phyloP scores from a whole-genome alignment of 1,140 invertebrate genomes.

The Megathymus violae region DNA sequence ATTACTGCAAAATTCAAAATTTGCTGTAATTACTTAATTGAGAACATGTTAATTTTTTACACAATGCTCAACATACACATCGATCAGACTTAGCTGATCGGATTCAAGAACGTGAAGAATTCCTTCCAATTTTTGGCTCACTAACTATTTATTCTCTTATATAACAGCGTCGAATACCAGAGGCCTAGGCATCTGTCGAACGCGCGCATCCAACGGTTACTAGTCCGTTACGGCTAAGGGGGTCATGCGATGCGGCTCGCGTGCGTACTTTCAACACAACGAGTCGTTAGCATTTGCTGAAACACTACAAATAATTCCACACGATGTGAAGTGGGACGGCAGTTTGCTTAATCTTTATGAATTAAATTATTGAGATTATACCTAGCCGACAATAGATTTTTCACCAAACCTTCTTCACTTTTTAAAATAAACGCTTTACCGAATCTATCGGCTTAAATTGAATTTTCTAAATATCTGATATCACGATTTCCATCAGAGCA shows the following conservation, averaged over 20 bases:
- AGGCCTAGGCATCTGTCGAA: slow-evolving; percentile 50
- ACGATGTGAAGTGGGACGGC: slow-evolving; percentile 25
- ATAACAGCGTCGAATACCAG: slow-evolving; percentile 53
- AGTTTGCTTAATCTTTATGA: slow-evolving; percentile 21
- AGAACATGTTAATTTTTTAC: too few relatives aligned
- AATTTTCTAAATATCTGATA: too few relatives aligned
- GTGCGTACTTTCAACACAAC: slow-evolving; percentile 70
- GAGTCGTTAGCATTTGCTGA: slow-evolving; percentile 57
- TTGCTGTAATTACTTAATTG: too few relatives aligned
- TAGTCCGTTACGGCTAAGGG: slow-evolving; percentile 72
- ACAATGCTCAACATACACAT: too few relatives aligned
- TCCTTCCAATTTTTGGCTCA: neutral
- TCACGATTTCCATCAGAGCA: too few relatives aligned
- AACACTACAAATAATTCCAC: slow-evolving; percentile 48
- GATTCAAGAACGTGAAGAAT: too few relatives aligned
- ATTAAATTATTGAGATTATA: too few relatives aligned
- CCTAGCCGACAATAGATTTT: too few relatives aligned
- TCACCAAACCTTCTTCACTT: slow-evolving; percentile 8
- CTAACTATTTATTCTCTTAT: slow-evolving; percentile 49
- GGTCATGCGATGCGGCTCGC: slow-evolving; percentile 66
- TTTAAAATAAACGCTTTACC: neutral
- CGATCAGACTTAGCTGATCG: too few relatives aligned
- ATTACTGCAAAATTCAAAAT: too few relatives aligned
- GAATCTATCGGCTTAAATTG: neutral
- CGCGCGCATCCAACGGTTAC: slow-evolving; percentile 63